These are phyloP conservation scores for Epizoanthus scotinus DNA, from an alignment of 92 coral and sea anemone genomes.

Conservation along the genomic window DNA sequence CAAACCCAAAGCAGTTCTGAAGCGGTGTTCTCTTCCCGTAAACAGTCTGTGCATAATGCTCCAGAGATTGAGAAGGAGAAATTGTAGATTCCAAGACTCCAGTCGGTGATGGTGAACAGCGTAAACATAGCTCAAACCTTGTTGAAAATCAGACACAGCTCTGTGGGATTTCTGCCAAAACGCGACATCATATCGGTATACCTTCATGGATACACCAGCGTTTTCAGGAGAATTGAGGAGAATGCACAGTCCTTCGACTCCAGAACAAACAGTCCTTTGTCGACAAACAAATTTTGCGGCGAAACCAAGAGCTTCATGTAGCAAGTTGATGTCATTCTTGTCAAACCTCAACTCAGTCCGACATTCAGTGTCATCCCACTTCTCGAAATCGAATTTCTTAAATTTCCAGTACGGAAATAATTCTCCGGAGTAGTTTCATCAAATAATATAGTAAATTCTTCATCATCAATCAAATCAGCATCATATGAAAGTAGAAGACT, in stretches of 20 bases:
- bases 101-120: conserved; percentile 8
- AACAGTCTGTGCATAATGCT: conserved; percentile 23
- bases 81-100: conserved; percentile 25
- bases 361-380: conserved; percentile 56
- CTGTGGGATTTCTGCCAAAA: conserved; percentile 16
- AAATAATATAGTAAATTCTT: conserved; percentile 50
- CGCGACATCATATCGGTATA: conserved; percentile 35
- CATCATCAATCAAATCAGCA: conserved; percentile 48
- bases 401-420: conserved; percentile 49
- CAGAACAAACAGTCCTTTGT: conserved; percentile 56
- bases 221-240: neutral
- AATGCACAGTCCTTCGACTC: conserved; percentile 51
- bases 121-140: conserved; percentile 10
- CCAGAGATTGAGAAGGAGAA: conserved; percentile 13
- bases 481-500: conserved; percentile 44
- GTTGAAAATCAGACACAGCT: conserved; percentile 27
- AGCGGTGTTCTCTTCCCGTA: conserved; percentile 35
- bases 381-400: conserved; percentile 37
- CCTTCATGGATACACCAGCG: conserved; percentile 34
- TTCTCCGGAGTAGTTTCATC: conserved; percentile 44
- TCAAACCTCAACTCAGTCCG: conserved; percentile 47
- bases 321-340: conserved; percentile 43
- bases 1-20: conserved; percentile 42
- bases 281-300: conserved; percentile 44
- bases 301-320: conserved; percentile 35